Evolutionary conservation across 2,888 invertebrate species (phyloP).

Genomic region (Macrophya annulata): DNA sequence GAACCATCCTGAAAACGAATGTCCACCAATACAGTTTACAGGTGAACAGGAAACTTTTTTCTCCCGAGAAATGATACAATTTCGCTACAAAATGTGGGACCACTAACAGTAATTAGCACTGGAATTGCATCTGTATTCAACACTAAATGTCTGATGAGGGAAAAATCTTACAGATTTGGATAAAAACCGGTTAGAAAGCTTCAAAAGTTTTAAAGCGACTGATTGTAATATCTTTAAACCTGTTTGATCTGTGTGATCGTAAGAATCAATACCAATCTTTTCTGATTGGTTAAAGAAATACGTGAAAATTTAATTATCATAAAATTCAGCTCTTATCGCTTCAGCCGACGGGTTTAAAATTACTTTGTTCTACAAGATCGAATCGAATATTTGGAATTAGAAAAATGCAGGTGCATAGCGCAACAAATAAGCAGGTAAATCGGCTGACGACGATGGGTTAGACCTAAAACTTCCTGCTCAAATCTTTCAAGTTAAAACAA

Average conservation of each 20-base stretch:
- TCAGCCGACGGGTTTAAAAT: not conserved
- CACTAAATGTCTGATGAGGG: not conserved
- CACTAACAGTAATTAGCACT: not conserved
- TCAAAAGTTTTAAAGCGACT: not conserved
- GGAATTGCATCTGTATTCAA: not conserved
- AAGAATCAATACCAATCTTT: too few species aligned
- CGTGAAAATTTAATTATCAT: too few species aligned
- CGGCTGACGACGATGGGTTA: too few species aligned
- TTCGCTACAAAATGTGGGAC: not conserved
- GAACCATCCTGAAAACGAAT: conserved; percentile 13
- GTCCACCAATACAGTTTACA: not conserved
- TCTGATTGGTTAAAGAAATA: too few species aligned
- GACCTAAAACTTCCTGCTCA: too few species aligned
- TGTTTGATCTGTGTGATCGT: too few species aligned
- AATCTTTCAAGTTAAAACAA: too few species aligned
- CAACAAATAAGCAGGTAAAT: too few species aligned
- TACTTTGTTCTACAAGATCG: too few species aligned
- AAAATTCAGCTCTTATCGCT: too few species aligned
- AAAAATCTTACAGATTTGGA: not conserved
- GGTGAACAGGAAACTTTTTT: not conserved
- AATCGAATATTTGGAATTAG: not conserved
- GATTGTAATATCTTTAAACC: too few species aligned
- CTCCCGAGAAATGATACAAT: not conserved
- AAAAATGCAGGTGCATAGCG: not conserved
- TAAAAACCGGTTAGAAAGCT: not conserved